A percentile compares a stretch with the other conserved stretches of the same genome.
phyloP scores from a whole-genome alignment of 2,888 invertebrate genomes.

The Scaptomyza flava region DNA sequence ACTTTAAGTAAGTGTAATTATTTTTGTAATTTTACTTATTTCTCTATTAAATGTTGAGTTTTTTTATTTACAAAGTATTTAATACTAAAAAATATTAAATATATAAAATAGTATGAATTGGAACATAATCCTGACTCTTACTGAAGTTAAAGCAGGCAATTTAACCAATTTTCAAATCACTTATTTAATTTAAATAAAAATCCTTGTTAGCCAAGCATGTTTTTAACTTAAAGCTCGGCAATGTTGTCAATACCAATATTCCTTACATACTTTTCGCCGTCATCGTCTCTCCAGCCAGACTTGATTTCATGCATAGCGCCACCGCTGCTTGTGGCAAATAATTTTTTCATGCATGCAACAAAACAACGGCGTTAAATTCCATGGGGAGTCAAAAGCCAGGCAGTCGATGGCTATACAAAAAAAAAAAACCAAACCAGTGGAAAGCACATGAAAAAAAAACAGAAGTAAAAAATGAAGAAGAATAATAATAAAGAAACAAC shows the following conservation, averaged over 20 bases:
- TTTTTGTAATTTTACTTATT: too few relatives aligned
- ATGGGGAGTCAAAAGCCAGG: constrained; percentile 66
- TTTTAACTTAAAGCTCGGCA: constrained; percentile 29
- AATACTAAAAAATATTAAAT: too few relatives aligned
- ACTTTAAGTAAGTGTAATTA: too few relatives aligned
- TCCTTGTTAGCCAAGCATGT: not conserved
- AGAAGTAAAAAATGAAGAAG: constrained; percentile 9
- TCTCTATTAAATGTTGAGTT: too few relatives aligned
- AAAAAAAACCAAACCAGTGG: constrained; percentile 18
- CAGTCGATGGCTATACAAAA: constrained; percentile 36
- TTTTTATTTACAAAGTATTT: too few relatives aligned
- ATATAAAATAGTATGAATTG: too few relatives aligned
- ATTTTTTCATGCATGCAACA: constrained; percentile 69
- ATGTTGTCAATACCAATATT: constrained; percentile 55
- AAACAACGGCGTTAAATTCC: constrained; percentile 60
- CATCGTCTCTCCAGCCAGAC: constrained; percentile 9
- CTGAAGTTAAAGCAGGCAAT: too few relatives aligned
- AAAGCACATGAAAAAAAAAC: constrained; percentile 20
- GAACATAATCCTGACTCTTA: too few relatives aligned
- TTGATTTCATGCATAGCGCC: constrained; percentile 1
- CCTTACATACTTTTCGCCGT: constrained; percentile 1
- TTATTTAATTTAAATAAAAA: not conserved
- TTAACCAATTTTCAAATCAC: not conserved
- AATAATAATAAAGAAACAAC: constrained; percentile 59
- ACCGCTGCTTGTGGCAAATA: constrained; percentile 19